Evolutionary conservation across 2,797 vertebrate species (phyloP).

Genomic region (Hybognathus amarus): DNA sequence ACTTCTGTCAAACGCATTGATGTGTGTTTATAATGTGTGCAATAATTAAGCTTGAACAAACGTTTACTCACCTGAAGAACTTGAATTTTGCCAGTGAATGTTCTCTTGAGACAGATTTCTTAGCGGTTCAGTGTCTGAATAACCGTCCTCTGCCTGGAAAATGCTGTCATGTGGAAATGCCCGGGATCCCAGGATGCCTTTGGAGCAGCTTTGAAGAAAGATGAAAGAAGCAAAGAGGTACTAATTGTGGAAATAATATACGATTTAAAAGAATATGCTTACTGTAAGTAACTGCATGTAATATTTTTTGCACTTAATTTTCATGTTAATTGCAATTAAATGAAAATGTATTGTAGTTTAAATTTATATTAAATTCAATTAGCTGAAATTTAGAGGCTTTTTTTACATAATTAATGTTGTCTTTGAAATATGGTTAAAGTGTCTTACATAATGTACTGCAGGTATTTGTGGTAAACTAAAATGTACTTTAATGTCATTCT

Average conservation of each 20-base stretch:
- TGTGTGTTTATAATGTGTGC: background rate
- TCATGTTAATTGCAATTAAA: background rate
- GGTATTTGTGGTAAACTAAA: too few relatives aligned
- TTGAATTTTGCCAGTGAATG: conserved; percentile 88
- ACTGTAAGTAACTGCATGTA: background rate
- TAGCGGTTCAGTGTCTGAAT: conserved; percentile 77
- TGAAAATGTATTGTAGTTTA: background rate
- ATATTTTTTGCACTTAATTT: background rate
- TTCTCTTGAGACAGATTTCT: conserved; percentile 91
- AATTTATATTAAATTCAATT: background rate
- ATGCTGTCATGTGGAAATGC: conserved; percentile 95
- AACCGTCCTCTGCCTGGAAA: conserved; percentile 84
- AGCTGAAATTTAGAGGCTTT: background rate
- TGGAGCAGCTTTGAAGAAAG: conserved; percentile 73
- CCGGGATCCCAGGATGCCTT: conserved; percentile 82
- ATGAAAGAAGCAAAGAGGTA: background rate
- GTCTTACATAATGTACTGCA: background rate
- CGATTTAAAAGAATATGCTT: background rate
- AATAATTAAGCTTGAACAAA: background rate
- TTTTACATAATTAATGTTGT: background rate
- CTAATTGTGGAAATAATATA: background rate
- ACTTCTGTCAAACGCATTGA: background rate
- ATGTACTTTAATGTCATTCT: too few relatives aligned
- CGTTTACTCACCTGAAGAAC: conserved; percentile 84
- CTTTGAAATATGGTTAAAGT: background rate